Percentiles rank a stretch among this genome's conserved stretches.
These are phyloP conservation scores for Saturnia pavonia DNA, from an alignment of 2,888 invertebrate species.

Conservation along the genomic window DNA sequence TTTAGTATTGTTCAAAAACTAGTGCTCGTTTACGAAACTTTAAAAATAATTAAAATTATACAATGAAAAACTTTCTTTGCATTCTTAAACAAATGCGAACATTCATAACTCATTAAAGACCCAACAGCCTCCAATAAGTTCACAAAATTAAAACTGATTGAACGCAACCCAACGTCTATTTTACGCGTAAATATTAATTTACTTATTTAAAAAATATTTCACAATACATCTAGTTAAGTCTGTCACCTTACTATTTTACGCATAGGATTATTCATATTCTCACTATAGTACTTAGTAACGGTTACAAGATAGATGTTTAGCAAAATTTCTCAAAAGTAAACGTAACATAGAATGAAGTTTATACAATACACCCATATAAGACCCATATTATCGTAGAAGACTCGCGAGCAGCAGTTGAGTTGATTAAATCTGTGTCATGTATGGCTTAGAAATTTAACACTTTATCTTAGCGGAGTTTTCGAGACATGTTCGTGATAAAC, in stretches of 20 bases:
- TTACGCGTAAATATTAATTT: constrained; percentile 13
- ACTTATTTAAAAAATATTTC: not conserved
- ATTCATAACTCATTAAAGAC: constrained; percentile 54
- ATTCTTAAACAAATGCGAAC: constrained; percentile 77
- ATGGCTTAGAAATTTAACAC: not conserved
- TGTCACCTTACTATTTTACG: not conserved
- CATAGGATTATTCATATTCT: not conserved
- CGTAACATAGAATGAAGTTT: not conserved
- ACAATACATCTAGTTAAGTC: not conserved
- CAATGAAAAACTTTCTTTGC: constrained; percentile 59
- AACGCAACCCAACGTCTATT: constrained; percentile 60
- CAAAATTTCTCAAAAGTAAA: not conserved
- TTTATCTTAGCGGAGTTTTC: not conserved
- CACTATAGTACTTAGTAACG: not conserved
- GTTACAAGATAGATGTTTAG: not conserved
- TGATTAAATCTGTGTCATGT: not conserved
- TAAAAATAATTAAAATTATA: constrained; percentile 29
- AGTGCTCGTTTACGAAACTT: not conserved
- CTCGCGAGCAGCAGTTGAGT: not conserved
- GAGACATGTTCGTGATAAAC: not conserved
- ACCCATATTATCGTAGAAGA: not conserved
- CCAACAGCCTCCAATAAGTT: constrained; percentile 51
- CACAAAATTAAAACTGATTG: constrained; percentile 69
- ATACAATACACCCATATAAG: not conserved
- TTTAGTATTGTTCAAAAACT: not conserved